phyloP scores from a whole-genome alignment of 2,113 vertebrate species.

The Mus spicilegus region DNA sequence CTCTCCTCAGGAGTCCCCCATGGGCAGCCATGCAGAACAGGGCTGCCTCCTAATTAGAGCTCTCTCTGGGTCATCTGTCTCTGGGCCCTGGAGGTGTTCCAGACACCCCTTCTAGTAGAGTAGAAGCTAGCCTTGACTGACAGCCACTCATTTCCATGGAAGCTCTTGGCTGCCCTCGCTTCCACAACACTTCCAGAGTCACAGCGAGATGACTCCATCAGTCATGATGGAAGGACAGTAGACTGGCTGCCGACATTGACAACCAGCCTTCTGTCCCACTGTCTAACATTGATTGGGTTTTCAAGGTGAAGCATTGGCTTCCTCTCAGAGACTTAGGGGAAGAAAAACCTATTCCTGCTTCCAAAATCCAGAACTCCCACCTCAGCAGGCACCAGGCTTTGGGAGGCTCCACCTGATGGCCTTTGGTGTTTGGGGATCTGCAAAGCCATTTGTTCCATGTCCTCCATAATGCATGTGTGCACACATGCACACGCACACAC shows the following conservation, averaged over 20 bases:
- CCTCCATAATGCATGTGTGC: background rate
- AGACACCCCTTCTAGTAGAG: rapidly evolving
- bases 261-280: background rate
- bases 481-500: background rate
- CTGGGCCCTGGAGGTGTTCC: background rate
- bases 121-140: background rate
- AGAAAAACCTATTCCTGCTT: background rate
- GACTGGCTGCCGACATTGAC: background rate
- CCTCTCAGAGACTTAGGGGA: background rate
- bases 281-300: background rate
- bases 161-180: background rate
- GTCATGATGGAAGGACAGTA: background rate
- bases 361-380: background rate
- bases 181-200: background rate
- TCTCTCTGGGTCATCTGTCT: background rate
- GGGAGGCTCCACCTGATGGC: background rate
- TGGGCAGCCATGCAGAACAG: background rate
- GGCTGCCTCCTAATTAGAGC: no score
- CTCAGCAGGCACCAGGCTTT: background rate
- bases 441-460: background rate
- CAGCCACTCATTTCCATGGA: background rate
- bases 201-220: background rate
- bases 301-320: background rate
- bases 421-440: background rate
- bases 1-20: background rate